Conservation (phyloP, 1,140 invertebrate genomes). For the Cotesia vestalis region DNA sequence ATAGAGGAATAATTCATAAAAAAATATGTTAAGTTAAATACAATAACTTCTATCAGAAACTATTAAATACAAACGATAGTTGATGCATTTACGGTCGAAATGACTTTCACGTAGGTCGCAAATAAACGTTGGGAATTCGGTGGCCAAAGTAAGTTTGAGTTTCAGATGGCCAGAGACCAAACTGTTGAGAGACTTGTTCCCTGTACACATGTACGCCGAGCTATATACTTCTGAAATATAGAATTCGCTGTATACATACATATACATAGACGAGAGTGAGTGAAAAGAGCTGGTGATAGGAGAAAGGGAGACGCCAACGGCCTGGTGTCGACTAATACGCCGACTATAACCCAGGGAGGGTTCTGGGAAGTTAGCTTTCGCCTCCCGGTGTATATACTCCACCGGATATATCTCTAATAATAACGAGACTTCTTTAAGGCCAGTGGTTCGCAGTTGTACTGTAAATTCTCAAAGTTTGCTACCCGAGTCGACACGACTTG, state of each 20-base stretch:
- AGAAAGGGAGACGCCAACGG: not conserved
- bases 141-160: slow-evolving; percentile 8
- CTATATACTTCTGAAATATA: not conserved
- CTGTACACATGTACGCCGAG: not conserved
- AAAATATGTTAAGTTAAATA: no score
- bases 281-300: not conserved
- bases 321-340: slow-evolving; percentile 1
- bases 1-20: no score
- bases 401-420: slow-evolving; percentile 41
- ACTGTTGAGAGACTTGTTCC: not conserved
- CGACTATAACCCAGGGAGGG: not conserved
- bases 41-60: no score
- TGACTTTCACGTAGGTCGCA: slow-evolving; percentile 6
- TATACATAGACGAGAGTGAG: not conserved
- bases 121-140: slow-evolving; percentile 9
- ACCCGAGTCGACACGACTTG: not conserved
- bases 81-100: slow-evolving; percentile 3
- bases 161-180: slow-evolving; percentile 13
- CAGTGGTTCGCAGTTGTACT: slow-evolving; percentile 48
- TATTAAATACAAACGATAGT: not conserved
- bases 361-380: slow-evolving; percentile 12
- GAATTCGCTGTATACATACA: not conserved
- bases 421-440: slow-evolving; percentile 42
- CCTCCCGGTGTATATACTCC: no score
- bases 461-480: slow-evolving; percentile 52